Conservation (phyloP, 2,113 vertebrate genomes). For the Erythrolamprus reginae region DNA sequence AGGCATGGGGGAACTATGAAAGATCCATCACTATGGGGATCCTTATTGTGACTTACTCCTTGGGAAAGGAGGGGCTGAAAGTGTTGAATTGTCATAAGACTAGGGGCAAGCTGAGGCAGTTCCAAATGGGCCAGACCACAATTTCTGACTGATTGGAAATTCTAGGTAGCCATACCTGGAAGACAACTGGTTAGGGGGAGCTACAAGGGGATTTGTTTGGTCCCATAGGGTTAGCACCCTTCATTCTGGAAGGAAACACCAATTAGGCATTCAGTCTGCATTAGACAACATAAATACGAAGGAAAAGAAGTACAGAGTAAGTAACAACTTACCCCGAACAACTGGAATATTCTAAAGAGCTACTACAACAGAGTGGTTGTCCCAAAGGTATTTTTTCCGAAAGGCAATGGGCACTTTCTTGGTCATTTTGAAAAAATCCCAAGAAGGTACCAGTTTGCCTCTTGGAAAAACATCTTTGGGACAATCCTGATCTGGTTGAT, state of each 20-base stretch:
- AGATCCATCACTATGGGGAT: slow-evolving; percentile 28
- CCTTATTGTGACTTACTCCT: slow-evolving; percentile 1
- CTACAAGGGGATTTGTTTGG: background rate
- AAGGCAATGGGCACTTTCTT: background rate
- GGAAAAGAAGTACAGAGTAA: background rate
- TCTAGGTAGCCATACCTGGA: background rate
- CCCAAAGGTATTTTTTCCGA: background rate
- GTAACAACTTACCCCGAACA: background rate
- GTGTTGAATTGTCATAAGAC: background rate
- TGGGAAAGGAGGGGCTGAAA: background rate
- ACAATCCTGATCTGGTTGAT: background rate
- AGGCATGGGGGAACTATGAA: fast-evolving
- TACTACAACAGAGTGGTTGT: background rate
- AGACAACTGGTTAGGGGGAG: background rate
- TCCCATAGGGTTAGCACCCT: background rate
- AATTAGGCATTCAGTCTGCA: background rate
- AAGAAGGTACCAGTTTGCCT: background rate
- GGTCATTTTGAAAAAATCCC: background rate
- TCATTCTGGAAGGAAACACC: background rate
- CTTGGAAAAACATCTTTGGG: background rate
- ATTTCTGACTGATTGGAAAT: background rate
- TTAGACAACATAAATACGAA: background rate
- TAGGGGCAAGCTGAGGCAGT: background rate
- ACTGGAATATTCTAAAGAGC: background rate
- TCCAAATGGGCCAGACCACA: background rate